Evolutionary conservation across 2,797 vertebrate species (phyloP), one percentile per base, ranked within the genome.

Genomic region (Pyrocephalus nanus): DNA sequence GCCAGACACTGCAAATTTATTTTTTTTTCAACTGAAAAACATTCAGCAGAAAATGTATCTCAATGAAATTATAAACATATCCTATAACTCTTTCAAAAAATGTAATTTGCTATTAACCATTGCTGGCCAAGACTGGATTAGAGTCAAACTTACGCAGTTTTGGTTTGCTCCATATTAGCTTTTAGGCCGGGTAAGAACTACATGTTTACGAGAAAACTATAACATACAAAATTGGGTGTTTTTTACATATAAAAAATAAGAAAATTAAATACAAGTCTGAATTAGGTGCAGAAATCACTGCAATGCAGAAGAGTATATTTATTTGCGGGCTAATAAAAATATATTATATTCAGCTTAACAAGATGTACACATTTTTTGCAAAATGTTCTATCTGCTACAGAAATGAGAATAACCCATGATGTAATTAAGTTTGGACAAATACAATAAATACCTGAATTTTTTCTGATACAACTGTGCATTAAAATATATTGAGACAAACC

Each of bases 271-370:
- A 55, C 91, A 93, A 94, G 70, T 90, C 47, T 22, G 45, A 91
- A 93, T 92, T 88, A 89, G 89, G 54, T 93, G 89, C 71, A 96
- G 65, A 87, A 95, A 94, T 67, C 69, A 90, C 92, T 92, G 93
- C 86, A 97, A 92, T 93, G 87, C 75, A 96, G 83, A 97, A 95
- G 93, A 96, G 78, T 88, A 74, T 66, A 87, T 97, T 97, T 97
- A 98, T 97, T 98, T 97, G 97, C 86, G 98, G 86, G 58, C 73
- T 93, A 97, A 96, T 96, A 96, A 97, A 97, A 97, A 97, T 94
- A 97, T 90, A 90, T 83, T 92, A 90, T 95, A 95, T 91, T 96
- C 86, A 92, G 76, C n/a, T 69, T 81, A 94, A 88, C 32, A 78
- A 91, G 58, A 82, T 92, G 93, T 77, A 88, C 86, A 96, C 94